These are phyloP conservation scores for Passer domesticus DNA, from an alignment of 2,113 vertebrate genomes.

Conservation along the genomic window DNA sequence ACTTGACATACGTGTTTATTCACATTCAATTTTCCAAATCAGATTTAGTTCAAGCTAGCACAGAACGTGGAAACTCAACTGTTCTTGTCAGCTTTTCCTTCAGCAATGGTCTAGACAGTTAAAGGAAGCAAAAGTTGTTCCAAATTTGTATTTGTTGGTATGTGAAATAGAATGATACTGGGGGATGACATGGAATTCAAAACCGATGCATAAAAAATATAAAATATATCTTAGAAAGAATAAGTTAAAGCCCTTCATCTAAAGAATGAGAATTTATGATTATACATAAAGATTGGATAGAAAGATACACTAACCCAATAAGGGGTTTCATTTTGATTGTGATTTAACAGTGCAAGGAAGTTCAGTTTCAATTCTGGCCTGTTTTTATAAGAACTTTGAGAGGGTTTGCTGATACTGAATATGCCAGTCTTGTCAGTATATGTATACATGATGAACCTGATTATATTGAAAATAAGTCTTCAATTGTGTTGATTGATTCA, in stretches of 20 bases:
- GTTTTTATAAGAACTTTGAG: neutral
- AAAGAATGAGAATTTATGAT: neutral
- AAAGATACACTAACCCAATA: neutral
- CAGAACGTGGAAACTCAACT: neutral
- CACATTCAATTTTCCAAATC: neutral
- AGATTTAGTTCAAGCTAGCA: neutral
- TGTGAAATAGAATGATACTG: neutral
- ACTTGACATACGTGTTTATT: neutral
- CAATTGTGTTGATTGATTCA: neutral
- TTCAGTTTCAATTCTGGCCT: neutral
- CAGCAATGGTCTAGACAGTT: neutral
- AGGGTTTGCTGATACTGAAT: neutral
- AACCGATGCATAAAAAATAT: neutral
- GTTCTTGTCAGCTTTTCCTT: neutral
- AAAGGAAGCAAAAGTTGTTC: neutral
- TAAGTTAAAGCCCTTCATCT: neutral
- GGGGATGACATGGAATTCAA: neutral
- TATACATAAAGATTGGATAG: neutral
- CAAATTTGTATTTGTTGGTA: neutral
- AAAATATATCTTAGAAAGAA: neutral
- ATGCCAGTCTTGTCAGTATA: neutral
- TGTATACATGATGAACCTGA: neutral
- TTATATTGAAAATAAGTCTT: neutral
- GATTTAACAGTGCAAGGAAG: neutral
- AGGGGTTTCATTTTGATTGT: neutral